These are phyloP conservation scores for Jordanella pulchra DNA, from an alignment of 2,797 vertebrate genomes.

Conservation along the genomic window DNA sequence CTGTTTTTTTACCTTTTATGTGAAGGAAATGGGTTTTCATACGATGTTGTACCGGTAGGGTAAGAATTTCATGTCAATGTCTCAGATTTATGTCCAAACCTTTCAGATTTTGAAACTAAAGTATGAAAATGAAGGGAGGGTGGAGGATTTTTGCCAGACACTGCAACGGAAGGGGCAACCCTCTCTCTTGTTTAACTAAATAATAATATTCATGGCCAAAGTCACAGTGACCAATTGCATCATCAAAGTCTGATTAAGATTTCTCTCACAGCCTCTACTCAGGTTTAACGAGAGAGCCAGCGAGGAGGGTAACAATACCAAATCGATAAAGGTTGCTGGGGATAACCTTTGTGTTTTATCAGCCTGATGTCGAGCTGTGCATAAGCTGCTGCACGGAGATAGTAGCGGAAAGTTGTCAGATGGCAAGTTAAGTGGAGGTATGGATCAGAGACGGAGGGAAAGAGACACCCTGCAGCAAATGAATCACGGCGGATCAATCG, in stretches of 20 bases:
- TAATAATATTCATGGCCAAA: slow-evolving; percentile 53
- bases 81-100: background rate
- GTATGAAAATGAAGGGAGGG: background rate
- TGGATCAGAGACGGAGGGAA: slow-evolving; percentile 45
- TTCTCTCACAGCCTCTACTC: slow-evolving; percentile 55
- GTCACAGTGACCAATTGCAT: slow-evolving; percentile 40
- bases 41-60: background rate
- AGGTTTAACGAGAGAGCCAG: slow-evolving; percentile 38
- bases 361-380: slow-evolving; percentile 51
- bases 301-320: slow-evolving; percentile 58
- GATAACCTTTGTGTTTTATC: slow-evolving; percentile 76
- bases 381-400: slow-evolving; percentile 41
- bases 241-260: slow-evolving; percentile 64
- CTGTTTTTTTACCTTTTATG: too few relatives aligned
- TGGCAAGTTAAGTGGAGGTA: slow-evolving; percentile 62
- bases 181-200: slow-evolving; percentile 37
- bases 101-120: background rate
- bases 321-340: slow-evolving; percentile 68
- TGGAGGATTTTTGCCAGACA: background rate
- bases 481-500: slow-evolving; percentile 72
- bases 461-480: slow-evolving; percentile 61
- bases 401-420: slow-evolving; percentile 42
- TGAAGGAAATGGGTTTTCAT: too few relatives aligned
- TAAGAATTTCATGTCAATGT: background rate
- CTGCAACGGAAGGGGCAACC: slow-evolving; percentile 29